Evolutionary conservation across 2,888 invertebrate genomes (phyloP).

Genomic region (Ectemnius continuus): DNA sequence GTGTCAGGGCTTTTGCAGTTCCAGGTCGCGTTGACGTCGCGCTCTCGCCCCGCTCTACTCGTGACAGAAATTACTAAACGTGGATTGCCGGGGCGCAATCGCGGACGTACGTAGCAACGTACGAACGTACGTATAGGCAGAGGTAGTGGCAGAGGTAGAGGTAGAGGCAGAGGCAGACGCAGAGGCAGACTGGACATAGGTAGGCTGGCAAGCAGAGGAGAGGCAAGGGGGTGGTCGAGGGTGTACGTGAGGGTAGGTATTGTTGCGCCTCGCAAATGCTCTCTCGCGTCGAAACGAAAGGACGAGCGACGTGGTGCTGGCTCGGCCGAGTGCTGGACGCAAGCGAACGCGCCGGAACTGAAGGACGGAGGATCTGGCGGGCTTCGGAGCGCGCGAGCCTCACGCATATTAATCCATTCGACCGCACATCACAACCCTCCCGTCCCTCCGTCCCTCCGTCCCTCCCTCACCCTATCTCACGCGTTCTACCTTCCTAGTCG

Average conservation of each 20-base stretch:
- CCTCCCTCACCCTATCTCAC: slow-evolving; percentile 51
- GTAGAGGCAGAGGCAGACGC: too few relatives aligned
- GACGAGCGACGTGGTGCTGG: slow-evolving; percentile 34
- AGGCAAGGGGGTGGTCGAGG: slow-evolving; percentile 18
- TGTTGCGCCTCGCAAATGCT: slow-evolving; percentile 53
- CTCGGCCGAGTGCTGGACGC: too few relatives aligned
- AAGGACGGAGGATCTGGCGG: slow-evolving; percentile 55
- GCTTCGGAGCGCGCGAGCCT: slow-evolving; percentile 64
- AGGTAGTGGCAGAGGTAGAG: too few relatives aligned
- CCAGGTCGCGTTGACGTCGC: slow-evolving; percentile 63
- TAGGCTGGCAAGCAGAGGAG: slow-evolving; percentile 39
- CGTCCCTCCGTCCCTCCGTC: slow-evolving; percentile 68
- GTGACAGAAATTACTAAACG: slow-evolving; percentile 78
- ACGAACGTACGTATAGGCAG: too few relatives aligned
- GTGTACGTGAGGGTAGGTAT: slow-evolving; percentile 17
- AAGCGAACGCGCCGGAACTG: slow-evolving; percentile 30
- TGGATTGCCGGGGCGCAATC: slow-evolving; percentile 15
- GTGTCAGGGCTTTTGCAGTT: slow-evolving; percentile 52
- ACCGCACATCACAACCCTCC: slow-evolving; percentile 74
- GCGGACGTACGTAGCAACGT: not conserved
- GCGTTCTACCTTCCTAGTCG: not conserved
- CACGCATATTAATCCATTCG: slow-evolving; percentile 76
- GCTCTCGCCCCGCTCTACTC: slow-evolving; percentile 70
- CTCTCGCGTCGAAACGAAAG: slow-evolving; percentile 42
- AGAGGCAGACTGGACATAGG: slow-evolving; percentile 29